phyloP scores from a whole-genome alignment of 2,888 invertebrate genomes.

The Dicranocentrus wangi region DNA sequence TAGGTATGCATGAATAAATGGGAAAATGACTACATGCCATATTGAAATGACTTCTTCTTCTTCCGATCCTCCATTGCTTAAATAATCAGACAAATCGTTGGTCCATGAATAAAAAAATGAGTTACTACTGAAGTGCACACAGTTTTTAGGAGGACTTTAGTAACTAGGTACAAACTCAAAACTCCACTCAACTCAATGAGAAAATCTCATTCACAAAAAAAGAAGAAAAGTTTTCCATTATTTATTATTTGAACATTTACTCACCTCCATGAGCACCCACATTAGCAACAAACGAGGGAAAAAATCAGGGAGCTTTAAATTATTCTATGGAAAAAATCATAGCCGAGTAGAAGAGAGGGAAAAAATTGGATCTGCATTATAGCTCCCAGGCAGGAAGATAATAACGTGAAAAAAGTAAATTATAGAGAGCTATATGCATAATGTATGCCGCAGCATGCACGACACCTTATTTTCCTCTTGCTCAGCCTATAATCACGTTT shows the following conservation, averaged over 20 bases:
- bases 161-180: no score
- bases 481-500: conserved; percentile 51
- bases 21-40: no score
- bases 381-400: conserved; percentile 52
- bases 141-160: no score
- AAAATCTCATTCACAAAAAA: no score
- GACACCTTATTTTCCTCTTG: conserved; percentile 50
- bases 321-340: no score
- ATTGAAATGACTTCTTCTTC: conserved; percentile 1
- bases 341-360: no score
- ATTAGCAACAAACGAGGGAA: neutral
- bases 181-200: no score
- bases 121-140: conserved; percentile 47
- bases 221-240: no score
- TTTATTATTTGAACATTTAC: no score
- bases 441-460: conserved; percentile 63
- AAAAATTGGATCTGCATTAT: conserved; percentile 55
- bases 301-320: neutral
- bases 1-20: no score
- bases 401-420: conserved; percentile 58
- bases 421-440: conserved; percentile 54
- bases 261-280: no score
- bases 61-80: conserved; percentile 4
- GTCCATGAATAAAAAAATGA: conserved; percentile 52
- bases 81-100: conserved; percentile 51